Base-by-base conservation (phyloP, 1,140 invertebrate species). In the Ceratina japonica region DNA sequence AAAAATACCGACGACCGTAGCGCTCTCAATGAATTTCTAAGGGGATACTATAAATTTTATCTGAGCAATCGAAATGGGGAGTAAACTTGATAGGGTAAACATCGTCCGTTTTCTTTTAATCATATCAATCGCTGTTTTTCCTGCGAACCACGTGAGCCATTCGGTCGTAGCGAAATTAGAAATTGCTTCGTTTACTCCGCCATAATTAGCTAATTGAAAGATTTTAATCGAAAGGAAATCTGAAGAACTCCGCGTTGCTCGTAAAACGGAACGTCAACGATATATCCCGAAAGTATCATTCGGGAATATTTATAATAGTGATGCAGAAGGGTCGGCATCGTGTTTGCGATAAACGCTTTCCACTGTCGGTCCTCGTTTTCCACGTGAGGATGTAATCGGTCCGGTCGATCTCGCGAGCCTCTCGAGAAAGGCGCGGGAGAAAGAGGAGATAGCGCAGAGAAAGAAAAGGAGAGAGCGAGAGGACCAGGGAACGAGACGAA, bases 311-410 rank as follows among this genome's bases (percentile, higher is more conserved):
- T 66, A 73, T 31, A n/a, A n/a, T 62, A 12, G 51, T 15, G 63
- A 44, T 63, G 61, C 37, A 62, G 37, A 75, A 80, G 44, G 72
- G 72, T 62, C 72, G 63, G 37, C 54, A 37, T 70, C 54, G 54
- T 61, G 77, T 76, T 75, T 62, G 69, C 78, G 73, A 80, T 63
- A 62, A 18, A 24, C 73, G 78, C 73, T 80, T 90, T 89, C 88
- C 89, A 89, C 87, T 82, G 85, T 89, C 86, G 84, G 73, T 83
- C 76, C 72, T 70, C 73, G 77, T 68, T 71, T 59, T 44, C 75
- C 71, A 37, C 62, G 78, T 75, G 80, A 65, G 54, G 54, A 74
- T 61, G 71, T 63, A 66, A 79, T 79, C 77, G 71, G 37, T 8
- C 44, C 8, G 70, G 52, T 31, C 75, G 69, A 78, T 78, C 75